Conservation (phyloP, 2,113 vertebrate species). For the Agapornis roseicollis region DNA sequence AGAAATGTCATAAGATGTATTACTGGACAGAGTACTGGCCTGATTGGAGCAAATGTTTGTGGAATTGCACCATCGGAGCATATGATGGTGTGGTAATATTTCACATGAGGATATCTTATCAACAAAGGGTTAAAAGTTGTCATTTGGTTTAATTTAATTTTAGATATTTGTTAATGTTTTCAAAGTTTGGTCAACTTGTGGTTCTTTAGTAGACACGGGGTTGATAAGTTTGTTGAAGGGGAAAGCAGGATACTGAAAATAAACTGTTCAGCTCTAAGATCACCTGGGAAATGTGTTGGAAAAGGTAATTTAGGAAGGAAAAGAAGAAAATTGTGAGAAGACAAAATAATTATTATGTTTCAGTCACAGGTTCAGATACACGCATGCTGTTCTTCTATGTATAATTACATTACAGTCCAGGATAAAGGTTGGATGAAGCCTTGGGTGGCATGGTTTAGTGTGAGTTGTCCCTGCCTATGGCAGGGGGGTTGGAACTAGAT, state of each 20-base stretch:
- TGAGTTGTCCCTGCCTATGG: too few species aligned
- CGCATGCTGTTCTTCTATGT: not conserved
- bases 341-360: not conserved
- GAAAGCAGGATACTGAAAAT: not conserved
- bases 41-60: not conserved
- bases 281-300: not conserved
- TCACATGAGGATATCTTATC: not conserved
- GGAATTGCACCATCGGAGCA: not conserved
- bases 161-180: not conserved
- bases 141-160: not conserved
- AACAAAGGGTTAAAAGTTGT: not conserved
- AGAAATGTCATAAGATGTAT: not conserved
- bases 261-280: not conserved
- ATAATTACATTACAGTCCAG: not conserved
- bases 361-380: accelerated
- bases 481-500: too few species aligned
- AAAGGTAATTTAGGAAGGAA: not conserved
- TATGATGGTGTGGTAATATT: not conserved
- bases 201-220: not conserved
- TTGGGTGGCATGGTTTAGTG: too few species aligned
- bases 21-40: not conserved
- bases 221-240: not conserved
- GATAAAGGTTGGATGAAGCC: too few species aligned
- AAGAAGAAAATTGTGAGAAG: not conserved
- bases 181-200: not conserved